Conservation (phyloP, 2,888 invertebrate species). For the Brenthis ino region DNA sequence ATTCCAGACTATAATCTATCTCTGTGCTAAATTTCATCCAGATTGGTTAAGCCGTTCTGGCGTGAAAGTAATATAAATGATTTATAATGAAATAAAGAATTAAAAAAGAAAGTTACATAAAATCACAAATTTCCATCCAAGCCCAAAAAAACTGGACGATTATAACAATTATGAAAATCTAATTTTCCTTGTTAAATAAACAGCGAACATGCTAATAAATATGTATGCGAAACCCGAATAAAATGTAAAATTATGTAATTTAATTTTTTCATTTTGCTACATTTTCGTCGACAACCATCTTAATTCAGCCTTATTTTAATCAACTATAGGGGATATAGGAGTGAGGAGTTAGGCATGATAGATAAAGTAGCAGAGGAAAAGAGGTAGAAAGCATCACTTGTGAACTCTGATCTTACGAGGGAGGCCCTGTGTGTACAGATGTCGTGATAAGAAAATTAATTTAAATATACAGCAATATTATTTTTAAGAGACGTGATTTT, state of each 20-base stretch:
- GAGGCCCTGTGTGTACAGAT: conserved; percentile 38
- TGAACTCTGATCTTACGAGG: conserved; percentile 35
- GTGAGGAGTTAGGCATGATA: neutral
- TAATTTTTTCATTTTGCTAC: conserved; percentile 42
- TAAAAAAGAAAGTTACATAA: neutral
- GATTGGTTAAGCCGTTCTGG: too few species aligned
- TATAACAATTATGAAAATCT: conserved; percentile 27
- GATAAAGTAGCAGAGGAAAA: conserved; percentile 1
- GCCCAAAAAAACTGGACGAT: neutral
- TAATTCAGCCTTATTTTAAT: conserved; percentile 43
- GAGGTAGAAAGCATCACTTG: conserved; percentile 35
- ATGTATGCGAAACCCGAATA: conserved; percentile 37
- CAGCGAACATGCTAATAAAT: conserved; percentile 36
- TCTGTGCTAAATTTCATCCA: too few species aligned
- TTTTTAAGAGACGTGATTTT: conserved; percentile 38
- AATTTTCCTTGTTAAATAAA: conserved; percentile 30
- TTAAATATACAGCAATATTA: conserved; percentile 39
- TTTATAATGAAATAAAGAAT: neutral
- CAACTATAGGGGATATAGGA: conserved; percentile 29
- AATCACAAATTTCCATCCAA: neutral
- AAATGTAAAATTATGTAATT: conserved; percentile 39
- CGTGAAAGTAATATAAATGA: too few species aligned
- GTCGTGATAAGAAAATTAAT: conserved; percentile 43
- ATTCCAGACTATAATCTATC: too few species aligned
- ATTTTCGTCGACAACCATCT: conserved; percentile 40